phyloP scores from a whole-genome alignment of 2,113 vertebrate genomes.

The Strix uralensis region DNA sequence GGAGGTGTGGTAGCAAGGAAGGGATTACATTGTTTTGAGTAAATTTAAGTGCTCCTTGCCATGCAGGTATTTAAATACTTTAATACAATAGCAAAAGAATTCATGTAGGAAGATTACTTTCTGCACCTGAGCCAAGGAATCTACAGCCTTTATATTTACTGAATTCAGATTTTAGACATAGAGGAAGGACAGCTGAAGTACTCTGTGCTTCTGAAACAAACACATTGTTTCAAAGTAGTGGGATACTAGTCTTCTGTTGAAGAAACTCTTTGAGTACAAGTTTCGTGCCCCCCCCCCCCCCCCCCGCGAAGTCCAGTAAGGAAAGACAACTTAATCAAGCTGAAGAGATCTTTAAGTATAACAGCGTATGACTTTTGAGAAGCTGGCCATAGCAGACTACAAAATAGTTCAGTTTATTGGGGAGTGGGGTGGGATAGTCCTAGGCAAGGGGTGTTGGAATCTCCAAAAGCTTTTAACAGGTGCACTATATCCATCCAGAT shows the following conservation, averaged over 20 bases:
- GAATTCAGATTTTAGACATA: neutral
- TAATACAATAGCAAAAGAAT: neutral
- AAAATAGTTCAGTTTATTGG: neutral
- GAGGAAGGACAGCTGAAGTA: neutral
- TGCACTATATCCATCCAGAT: fast-evolving
- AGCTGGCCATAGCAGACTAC: neutral
- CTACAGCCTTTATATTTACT: neutral
- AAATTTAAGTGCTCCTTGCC: neutral
- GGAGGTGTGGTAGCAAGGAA: neutral
- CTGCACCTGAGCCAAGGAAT: neutral
- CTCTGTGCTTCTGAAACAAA: neutral
- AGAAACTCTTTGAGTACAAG: neutral
- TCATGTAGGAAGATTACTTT: neutral
- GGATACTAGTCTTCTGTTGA: neutral
- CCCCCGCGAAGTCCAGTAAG: neutral
- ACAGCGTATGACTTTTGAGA: neutral
- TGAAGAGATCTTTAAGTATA: neutral
- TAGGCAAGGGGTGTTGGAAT: neutral
- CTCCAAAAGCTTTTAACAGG: neutral
- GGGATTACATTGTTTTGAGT: neutral
- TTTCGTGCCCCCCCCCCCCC: too few species aligned
- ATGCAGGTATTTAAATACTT: neutral
- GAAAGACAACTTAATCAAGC: neutral
- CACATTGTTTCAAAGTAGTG: neutral
- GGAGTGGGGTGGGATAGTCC: too few species aligned